Percentiles rank a stretch among this genome's conserved stretches.
Conservation (phyloP, 1,140 invertebrate genomes). For the Brevipalpus yothersi region DNA sequence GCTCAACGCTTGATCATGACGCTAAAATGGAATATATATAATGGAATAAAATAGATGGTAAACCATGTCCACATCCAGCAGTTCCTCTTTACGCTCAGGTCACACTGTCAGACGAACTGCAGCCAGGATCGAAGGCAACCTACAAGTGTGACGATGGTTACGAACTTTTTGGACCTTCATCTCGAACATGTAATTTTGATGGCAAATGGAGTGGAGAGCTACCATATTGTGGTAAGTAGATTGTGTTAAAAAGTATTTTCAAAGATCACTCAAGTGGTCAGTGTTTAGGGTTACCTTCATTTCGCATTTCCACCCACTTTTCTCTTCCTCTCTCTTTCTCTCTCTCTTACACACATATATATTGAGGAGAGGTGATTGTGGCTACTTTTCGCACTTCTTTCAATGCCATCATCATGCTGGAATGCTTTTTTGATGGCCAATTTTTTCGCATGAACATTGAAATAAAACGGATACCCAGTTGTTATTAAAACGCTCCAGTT, state of each 20-base stretch:
- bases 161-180: conserved; percentile 39
- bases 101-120: conserved; percentile 20
- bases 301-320: not conserved
- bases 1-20: not conserved
- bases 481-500: no score
- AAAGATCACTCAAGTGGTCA: not conserved
- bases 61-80: conserved; percentile 27
- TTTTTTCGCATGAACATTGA: no score
- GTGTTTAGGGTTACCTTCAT: not conserved
- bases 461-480: no score
- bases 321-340: no score
- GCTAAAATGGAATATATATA: not conserved
- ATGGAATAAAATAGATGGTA: not conserved
- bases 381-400: no score
- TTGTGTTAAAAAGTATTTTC: not conserved
- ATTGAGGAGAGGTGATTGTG: no score
- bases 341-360: no score
- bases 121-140: conserved; percentile 33
- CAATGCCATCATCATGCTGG: no score
- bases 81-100: conserved; percentile 54
- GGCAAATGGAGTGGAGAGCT: conserved; percentile 50
- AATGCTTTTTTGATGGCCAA: no score
- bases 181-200: conserved; percentile 32
- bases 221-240: conserved; percentile 51
- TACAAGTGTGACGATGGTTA: conserved; percentile 64